A percentile compares a stretch with the other conserved stretches of the same genome.
Conservation (phyloP, 2,888 invertebrate species). For the Watsonalla binaria region DNA sequence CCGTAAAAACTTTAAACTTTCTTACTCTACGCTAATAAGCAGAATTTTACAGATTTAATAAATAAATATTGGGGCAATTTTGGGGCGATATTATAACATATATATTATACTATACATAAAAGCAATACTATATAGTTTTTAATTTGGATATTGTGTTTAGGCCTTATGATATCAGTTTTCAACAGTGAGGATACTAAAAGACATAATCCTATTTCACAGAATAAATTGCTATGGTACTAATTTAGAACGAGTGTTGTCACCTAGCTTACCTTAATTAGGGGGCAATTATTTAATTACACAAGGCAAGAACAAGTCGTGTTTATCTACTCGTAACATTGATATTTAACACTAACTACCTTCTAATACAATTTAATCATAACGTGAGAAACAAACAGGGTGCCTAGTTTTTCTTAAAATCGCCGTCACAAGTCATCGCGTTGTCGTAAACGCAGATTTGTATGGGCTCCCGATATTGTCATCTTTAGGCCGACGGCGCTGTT, state of each 20-base stretch:
- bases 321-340: slow-evolving; percentile 13
- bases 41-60: slow-evolving; percentile 16
- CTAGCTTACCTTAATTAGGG: background rate
- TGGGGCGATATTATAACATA: slow-evolving; percentile 14
- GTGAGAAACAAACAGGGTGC: background rate
- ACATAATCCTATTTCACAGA: background rate
- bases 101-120: too few species aligned
- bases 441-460: too few species aligned
- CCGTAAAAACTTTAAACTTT: background rate
- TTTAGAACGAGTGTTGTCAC: slow-evolving; percentile 1
- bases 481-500: too few species aligned
- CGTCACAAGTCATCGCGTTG: too few species aligned
- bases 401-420: too few species aligned
- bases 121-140: too few species aligned
- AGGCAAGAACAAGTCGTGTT: slow-evolving; percentile 49
- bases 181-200: slow-evolving; percentile 9
- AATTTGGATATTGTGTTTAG: slow-evolving; percentile 8
- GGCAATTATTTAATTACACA: slow-evolving; percentile 23
- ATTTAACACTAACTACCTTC: slow-evolving; percentile 18
- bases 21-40: slow-evolving; percentile 1
- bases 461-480: too few species aligned
- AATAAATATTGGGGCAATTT: slow-evolving; percentile 34
- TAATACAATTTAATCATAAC: slow-evolving; percentile 4
- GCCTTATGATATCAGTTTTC: slow-evolving; percentile 8
- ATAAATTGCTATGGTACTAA: background rate